phyloP scores from a whole-genome alignment of 2,888 invertebrate genomes.

The Eulithis testata region DNA sequence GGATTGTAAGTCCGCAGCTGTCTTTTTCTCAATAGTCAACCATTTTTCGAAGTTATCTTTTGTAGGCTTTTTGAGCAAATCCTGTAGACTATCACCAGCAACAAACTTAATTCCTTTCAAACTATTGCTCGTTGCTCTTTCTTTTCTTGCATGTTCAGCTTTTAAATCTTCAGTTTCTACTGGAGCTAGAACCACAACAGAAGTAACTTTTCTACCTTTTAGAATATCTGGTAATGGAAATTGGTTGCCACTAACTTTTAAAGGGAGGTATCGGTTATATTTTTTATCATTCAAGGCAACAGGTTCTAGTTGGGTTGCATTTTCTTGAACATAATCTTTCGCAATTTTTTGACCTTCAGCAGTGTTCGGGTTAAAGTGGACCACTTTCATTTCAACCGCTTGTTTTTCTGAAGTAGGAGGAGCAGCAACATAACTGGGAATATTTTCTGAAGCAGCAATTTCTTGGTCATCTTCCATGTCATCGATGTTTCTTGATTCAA shows the following conservation, averaged over 20 bases:
- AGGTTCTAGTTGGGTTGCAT: conserved; percentile 89
- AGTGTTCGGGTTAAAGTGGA: conserved; percentile 91
- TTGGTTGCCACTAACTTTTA: conserved; percentile 93
- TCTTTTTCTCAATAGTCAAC: conserved; percentile 90
- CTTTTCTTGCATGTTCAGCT: conserved; percentile 75
- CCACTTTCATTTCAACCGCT: conserved; percentile 93
- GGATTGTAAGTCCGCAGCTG: conserved; percentile 90
- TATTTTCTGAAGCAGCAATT: conserved; percentile 83
- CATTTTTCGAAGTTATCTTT: conserved; percentile 91
- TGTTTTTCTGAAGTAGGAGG: conserved; percentile 68
- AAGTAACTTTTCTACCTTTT: conserved; percentile 90
- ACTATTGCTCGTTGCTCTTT: conserved; percentile 82
- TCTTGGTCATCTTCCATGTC: conserved; percentile 82
- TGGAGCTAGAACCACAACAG: conserved; percentile 93
- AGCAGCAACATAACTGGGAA: conserved; percentile 69
- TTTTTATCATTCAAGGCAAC: conserved; percentile 89
- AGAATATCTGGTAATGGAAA: conserved; percentile 93
- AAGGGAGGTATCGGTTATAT: conserved; percentile 92
- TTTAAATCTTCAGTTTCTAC: conserved; percentile 88
- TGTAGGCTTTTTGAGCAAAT: conserved; percentile 89
- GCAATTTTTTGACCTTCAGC: conserved; percentile 89
- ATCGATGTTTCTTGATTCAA: conserved; percentile 78
- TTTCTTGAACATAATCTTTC: conserved; percentile 88
- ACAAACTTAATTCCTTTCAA: conserved; percentile 89
- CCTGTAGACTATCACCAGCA: conserved; percentile 90